Evolutionary conservation across 2,797 vertebrate genomes (phyloP).

Genomic region (Miichthys miiuy): DNA sequence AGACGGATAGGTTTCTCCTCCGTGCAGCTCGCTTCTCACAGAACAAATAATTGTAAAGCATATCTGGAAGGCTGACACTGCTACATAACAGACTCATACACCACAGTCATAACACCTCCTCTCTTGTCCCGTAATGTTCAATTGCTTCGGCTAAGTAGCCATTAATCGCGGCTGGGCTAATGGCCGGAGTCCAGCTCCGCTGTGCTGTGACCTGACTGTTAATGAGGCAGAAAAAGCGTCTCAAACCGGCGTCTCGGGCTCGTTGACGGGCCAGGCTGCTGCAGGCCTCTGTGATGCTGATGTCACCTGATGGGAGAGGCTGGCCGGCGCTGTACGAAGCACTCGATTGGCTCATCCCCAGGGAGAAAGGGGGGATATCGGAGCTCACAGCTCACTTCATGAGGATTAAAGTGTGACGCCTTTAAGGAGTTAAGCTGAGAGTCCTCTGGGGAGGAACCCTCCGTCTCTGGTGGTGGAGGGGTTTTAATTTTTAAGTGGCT

Average conservation of each 20-base stretch:
- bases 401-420: conserved; percentile 73
- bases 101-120: conserved; percentile 62
- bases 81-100: conserved; percentile 33
- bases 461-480: conserved; percentile 30
- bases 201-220: conserved; percentile 58
- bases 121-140: conserved; percentile 59
- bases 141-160: conserved; percentile 67
- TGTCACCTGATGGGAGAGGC: conserved; percentile 67
- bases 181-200: conserved; percentile 63
- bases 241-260: conserved; percentile 13
- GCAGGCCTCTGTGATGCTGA: conserved; percentile 65
- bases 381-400: conserved; percentile 60
- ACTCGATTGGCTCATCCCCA: conserved; percentile 26
- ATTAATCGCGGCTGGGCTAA: conserved; percentile 64
- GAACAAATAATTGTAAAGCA: conserved; percentile 60
- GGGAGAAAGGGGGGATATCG: conserved; percentile 15
- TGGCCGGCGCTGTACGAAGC: conserved; percentile 5
- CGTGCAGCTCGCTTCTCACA: conserved; percentile 47
- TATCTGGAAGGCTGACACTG: conserved; percentile 53
- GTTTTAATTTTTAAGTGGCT: conserved; percentile 66
- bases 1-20: conserved; percentile 50
- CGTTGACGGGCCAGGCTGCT: conserved; percentile 1
- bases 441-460: conserved; percentile 55
- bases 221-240: conserved; percentile 55
- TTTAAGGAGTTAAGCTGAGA: conserved; percentile 56